Percentiles rank a stretch among this genome's conserved stretches.
These are phyloP conservation scores for Trididemnum nubilum DNA, from an alignment of 23 tunicate species.

Conservation along the genomic window DNA sequence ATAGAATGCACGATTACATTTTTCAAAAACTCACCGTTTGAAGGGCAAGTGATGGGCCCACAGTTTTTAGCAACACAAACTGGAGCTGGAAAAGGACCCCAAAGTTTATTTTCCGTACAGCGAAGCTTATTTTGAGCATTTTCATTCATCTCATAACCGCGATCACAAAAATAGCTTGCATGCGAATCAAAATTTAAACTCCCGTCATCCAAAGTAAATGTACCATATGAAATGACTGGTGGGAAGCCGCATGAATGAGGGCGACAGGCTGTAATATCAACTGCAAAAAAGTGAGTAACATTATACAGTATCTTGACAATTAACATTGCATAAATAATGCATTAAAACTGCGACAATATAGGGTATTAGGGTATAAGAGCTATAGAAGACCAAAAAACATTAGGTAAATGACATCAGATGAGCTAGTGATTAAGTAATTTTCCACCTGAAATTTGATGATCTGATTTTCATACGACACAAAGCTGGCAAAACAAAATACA, in stretches of 20 bases:
- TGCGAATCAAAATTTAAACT: slow-evolving; percentile 20
- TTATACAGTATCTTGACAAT: no score
- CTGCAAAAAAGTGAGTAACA: slow-evolving; percentile 43
- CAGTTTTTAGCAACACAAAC: slow-evolving; percentile 68
- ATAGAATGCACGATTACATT: no score
- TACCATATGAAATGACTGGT: slow-evolving; percentile 39
- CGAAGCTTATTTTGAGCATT: background rate
- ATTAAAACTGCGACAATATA: no score
- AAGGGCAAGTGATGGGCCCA: slow-evolving; percentile 56
- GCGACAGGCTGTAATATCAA: slow-evolving; percentile 45
- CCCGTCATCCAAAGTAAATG: background rate
- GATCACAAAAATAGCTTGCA: slow-evolving; percentile 54
- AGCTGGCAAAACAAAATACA: no score
- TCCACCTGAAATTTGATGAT: no score
- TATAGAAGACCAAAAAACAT: no score
- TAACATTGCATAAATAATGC: no score
- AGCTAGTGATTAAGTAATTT: no score
- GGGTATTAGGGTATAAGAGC: no score
- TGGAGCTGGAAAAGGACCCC: slow-evolving; percentile 77
- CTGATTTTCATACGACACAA: no score
- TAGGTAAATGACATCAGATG: no score
- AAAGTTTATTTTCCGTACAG: slow-evolving; percentile 39
- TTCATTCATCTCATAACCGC: slow-evolving; percentile 46
- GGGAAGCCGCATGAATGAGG: slow-evolving; percentile 71
- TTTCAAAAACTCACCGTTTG: no score